Base-by-base conservation (phyloP, 2,797 vertebrate genomes). In the Semaprochilodus insignis region DNA sequence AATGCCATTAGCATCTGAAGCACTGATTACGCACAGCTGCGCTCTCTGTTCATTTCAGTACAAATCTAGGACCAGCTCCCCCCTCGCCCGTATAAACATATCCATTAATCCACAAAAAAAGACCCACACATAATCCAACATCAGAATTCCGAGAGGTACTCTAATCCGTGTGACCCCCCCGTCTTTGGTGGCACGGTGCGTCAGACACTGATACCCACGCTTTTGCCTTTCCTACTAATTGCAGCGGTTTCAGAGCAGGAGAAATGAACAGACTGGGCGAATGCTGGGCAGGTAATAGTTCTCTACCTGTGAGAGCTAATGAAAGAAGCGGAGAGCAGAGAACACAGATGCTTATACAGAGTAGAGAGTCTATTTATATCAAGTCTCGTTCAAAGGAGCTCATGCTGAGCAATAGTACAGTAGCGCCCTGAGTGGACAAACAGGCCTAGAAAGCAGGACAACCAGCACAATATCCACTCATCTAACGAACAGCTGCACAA, bases 371-470 rank as follows among this genome's bases (percentile, higher is more conserved):
- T 54, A 17, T 54, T 54, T 16, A 4, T 54, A 54, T n/a, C n/a
- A 59, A 6, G 57, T 16, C n/a, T 59, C 19, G 17, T 59, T 59
- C 19, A 59, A 59, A 59, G 10, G 6, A n/a, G 6, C 54, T 55
- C 34, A 40, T 17, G 44, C 17, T 21, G 17, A 40, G 31, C 15
- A 19, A 36, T 19, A 36, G 25, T 10, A 17, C 16, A 78, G 78
- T 89, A 8, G 83, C 87, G 88, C 88, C 74, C 81, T 76, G 75
- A 86, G 59, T 48, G 82, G 82, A 67, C 84, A 74, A 86, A 90
- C 85, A 76, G 83, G 65, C 16, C 36, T 34, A 21, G 21, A 74
- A 70, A 80, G 83, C 36, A 76, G 27, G 17, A 80, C 36, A 63
- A 85, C 73, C 23, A 51, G 51, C 63, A 1, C 15, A 66, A 36